Evolutionary conservation across 1,140 invertebrate genomes (phyloP).

Genomic region (Rhagoletis pomonella): DNA sequence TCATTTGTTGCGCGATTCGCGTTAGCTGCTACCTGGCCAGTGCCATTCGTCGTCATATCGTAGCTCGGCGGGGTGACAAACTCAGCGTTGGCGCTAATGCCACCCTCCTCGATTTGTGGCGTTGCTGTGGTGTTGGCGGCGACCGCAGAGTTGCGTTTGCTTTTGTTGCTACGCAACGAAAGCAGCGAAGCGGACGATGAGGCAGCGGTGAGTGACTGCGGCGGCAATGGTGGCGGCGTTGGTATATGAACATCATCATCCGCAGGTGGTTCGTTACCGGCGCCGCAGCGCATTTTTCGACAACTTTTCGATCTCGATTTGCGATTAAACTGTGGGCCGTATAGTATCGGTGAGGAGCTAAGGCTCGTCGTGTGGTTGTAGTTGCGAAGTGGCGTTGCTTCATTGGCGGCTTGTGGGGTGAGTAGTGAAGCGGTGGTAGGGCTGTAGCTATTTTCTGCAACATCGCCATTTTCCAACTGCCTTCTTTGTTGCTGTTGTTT

Average conservation of each 20-base stretch:
- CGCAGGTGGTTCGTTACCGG: background rate
- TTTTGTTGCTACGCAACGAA: constrained; percentile 50
- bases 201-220: constrained; percentile 59
- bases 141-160: constrained; percentile 51
- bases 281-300: background rate
- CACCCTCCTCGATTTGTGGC: constrained; percentile 43
- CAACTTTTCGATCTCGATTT: constrained; percentile 39
- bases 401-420: background rate
- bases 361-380: background rate
- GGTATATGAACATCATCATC: constrained; percentile 59
- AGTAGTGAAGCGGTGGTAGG: background rate
- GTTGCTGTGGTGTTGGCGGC: constrained; percentile 3
- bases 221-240: constrained; percentile 66
- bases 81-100: constrained; percentile 8
- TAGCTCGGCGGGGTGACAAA: background rate
- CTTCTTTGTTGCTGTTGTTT: background rate
- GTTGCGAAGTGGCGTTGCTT: background rate
- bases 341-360: background rate
- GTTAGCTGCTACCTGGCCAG: background rate
- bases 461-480: background rate
- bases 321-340: background rate
- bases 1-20: constrained; percentile 25
- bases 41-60: background rate
- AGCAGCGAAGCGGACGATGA: constrained; percentile 53
- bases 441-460: background rate